Evolutionary conservation across 2,113 vertebrate species (phyloP), one percentile per base, ranked within the genome.

Genomic region (Pituophis catenifer): DNA sequence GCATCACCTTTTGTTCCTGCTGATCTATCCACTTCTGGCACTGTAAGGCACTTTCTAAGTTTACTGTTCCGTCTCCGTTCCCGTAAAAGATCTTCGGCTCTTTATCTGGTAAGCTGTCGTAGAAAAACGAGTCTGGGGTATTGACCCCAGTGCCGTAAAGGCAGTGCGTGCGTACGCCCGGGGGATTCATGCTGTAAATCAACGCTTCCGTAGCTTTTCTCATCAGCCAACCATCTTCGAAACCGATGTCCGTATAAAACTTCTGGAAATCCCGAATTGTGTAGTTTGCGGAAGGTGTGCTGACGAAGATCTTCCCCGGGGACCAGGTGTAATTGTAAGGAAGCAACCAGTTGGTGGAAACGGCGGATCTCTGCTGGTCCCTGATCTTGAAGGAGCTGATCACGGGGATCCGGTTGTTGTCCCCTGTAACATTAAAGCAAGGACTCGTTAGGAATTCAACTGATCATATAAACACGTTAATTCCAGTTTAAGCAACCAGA

Each of bases 21-120:
- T 11, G 94, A 17, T 94, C 94, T 1, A 86, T 93, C 99, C 99
- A 99, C 75, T 97, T 97, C 5, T 91, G 96, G 94, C 99, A 99
- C 6, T 99, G 98, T 89, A 98, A 93, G 93, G 98, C 98, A 93
- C 99, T 99, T 92, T 95, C 93, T 88, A 99, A 93, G 97, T 99
- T 99, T n/a, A 99, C 99, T 0, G 99, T 99, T 0, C 99, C 99
- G 0, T 99, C 99, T 0, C 99, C 99, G 0, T 99, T 97, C 0
- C 99, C 98, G 50, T 96, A 96, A 88, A 95, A 52, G 88, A 99
- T 98, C 26, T 95, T 97, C n/a, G 99, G 99, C 12, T 99, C 99
- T 0, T 93, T 97, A 87, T 99, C 98, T 0, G 99, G 99, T 93
- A 99, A 99, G 89, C 93, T 97, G 0, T 98, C 98, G 0, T 99